phyloP scores from a whole-genome alignment of 2,888 invertebrate species.

The Sturmia bella region DNA sequence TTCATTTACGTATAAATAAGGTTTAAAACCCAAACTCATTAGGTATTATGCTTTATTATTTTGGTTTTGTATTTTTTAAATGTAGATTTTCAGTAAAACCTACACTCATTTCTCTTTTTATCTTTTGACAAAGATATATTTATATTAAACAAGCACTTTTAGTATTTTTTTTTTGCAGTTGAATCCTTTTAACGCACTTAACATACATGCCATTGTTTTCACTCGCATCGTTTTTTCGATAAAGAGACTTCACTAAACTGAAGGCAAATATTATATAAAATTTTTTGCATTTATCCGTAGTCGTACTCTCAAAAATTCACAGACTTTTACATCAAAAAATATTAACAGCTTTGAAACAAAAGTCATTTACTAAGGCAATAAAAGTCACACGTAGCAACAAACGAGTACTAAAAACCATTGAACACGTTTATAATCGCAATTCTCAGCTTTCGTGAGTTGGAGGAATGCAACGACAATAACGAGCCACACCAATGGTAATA shows the following conservation, averaged over 20 bases:
- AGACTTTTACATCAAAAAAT: conserved; percentile 2
- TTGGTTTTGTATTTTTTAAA: too few relatives aligned
- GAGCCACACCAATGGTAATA: conserved; percentile 51
- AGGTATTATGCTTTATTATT: too few relatives aligned
- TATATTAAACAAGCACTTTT: conserved; percentile 22
- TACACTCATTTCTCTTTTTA: neutral
- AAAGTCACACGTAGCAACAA: conserved; percentile 51
- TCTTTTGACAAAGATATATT: neutral
- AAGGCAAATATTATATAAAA: conserved; percentile 49
- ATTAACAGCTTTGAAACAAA: conserved; percentile 3
- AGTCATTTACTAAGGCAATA: conserved; percentile 12
- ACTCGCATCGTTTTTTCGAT: conserved; percentile 35
- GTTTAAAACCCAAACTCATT: too few relatives aligned
- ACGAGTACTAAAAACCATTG: conserved; percentile 31
- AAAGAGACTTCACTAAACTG: conserved; percentile 11
- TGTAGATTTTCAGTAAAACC: neutral
- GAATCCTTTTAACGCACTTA: conserved; percentile 61
- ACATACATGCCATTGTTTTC: conserved; percentile 59
- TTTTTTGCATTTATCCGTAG: conserved; percentile 27
- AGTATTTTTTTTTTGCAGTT: conserved; percentile 32
- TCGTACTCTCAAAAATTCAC: neutral
- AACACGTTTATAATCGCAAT: conserved; percentile 19
- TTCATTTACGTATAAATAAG: too few relatives aligned
- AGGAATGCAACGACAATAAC: neutral
- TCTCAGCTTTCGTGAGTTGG: neutral